phyloP scores from a whole-genome alignment of 1,140 invertebrate genomes.

The Halesus radiatus region DNA sequence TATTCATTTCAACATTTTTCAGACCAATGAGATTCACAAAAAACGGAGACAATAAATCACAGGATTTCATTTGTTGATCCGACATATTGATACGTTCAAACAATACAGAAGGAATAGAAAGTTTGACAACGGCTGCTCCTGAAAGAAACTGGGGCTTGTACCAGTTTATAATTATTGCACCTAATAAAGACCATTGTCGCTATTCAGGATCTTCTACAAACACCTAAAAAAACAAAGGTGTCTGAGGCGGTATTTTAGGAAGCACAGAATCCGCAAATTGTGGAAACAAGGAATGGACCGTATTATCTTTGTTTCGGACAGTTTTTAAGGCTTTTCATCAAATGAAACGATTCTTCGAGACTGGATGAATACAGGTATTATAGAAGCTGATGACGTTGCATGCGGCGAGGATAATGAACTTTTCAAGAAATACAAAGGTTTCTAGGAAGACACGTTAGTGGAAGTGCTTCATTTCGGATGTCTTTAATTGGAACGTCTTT shows the following conservation, averaged over 20 bases:
- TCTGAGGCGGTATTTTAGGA: constrained; percentile 35
- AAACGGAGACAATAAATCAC: constrained; percentile 14
- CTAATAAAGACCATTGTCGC: constrained; percentile 42
- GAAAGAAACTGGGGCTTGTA: constrained; percentile 19
- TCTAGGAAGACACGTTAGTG: constrained; percentile 35
- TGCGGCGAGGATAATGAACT: constrained; percentile 48
- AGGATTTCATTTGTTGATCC: not conserved
- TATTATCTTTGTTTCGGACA: not conserved
- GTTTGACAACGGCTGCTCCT: constrained; percentile 19
- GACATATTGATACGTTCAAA: constrained; percentile 21
- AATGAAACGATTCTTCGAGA: constrained; percentile 41
- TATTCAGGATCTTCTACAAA: constrained; percentile 15
- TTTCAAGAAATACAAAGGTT: constrained; percentile 45
- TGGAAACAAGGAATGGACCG: constrained; percentile 20
- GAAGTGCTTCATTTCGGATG: not conserved
- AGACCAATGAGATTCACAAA: not conserved
- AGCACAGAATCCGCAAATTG: constrained; percentile 45
- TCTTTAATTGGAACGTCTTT: not conserved
- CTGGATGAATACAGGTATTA: constrained; percentile 33
- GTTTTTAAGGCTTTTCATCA: constrained; percentile 33
- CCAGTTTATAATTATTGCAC: constrained; percentile 51
- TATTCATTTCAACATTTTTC: no score
- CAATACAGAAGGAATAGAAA: constrained; percentile 43
- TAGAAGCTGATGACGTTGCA: constrained; percentile 40
- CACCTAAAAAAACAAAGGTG: constrained; percentile 40